Base-by-base conservation (phyloP, 92 coral and sea anemone species). In the Zoanthus gigantus region DNA sequence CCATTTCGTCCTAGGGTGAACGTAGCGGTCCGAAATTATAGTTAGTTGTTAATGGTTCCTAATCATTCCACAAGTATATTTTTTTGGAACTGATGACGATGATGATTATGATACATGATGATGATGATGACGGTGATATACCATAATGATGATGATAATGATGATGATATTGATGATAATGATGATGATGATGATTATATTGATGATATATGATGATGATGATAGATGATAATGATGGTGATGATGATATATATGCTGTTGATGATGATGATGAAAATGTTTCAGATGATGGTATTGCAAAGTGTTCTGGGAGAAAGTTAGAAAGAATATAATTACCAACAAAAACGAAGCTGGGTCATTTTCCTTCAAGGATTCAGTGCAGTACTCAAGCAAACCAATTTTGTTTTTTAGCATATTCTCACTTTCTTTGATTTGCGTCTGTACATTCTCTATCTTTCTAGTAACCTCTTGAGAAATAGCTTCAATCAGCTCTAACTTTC, bases 261-360 rank as follows among this genome's bases (percentile, higher is more conserved):
- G 66, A 58, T 58, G 66, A 17, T 58, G 66, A 4, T 58, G 66
- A 16, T 58, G 66, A 6, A 10, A 15, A 58, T 17, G 66, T 5
- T 15, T 14, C 17, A 10, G 6, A 17, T 58, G 66, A 17, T 58
- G 23, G n/a, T 4, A 16, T 10, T 58, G 66, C 3, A 5, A 16
- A 15, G 12, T 4, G n/a, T 23, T 23, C 23, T 12, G 68, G 29
- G 16, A 23, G 28, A 15, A 23, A 17, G 68, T 16, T 61, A 29
- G 63, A 9, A 9, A 53, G 7, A 0, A 12, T n/a, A 2, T 42
- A 74, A 94, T 94, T 83, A 96, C 98, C 98, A 96, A 83, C 79
- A 96, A 90, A 79, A 96, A 96, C 5, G 98, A 95, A 45, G 98
- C 98, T 74, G 96, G 94, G 53, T 96, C 98, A 0, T 92, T 91